These are phyloP conservation scores for Zhengitettix transpicula DNA, from an alignment of 2,888 invertebrate species.

Conservation along the genomic window DNA sequence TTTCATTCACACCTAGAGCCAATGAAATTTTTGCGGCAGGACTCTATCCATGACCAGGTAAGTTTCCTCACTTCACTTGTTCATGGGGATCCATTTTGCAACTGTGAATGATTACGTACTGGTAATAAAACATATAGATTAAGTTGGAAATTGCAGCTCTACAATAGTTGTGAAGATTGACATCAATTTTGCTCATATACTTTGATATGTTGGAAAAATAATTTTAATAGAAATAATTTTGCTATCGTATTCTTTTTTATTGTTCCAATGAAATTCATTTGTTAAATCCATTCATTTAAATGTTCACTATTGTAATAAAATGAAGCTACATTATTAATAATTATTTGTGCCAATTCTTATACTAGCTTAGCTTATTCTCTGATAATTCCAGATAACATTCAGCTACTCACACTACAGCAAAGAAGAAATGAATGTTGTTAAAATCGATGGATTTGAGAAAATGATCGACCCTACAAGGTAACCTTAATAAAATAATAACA, in stretches of 20 bases:
- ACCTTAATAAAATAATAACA: neutral
- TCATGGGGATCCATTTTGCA: too few species aligned
- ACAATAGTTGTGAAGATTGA: neutral
- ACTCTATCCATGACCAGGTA: constrained; percentile 68
- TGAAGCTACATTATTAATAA: too few species aligned
- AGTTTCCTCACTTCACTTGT: constrained; percentile 10
- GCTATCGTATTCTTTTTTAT: too few species aligned
- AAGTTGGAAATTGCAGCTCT: too few species aligned
- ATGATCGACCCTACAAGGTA: constrained; percentile 72
- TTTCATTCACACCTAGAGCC: constrained; percentile 93
- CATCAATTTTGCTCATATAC: neutral
- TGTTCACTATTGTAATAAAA: neutral
- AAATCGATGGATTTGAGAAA: constrained; percentile 67
- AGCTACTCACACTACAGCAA: constrained; percentile 60
- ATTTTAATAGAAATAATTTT: too few species aligned
- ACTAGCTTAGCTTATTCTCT: neutral
- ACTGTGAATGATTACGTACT: too few species aligned
- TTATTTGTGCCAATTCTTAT: too few species aligned
- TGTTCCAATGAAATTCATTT: too few species aligned
- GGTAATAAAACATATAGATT: too few species aligned
- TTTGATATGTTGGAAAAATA: neutral
- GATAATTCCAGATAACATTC: constrained; percentile 56
- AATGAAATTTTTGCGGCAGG: constrained; percentile 67
- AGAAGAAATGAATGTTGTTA: constrained; percentile 71
- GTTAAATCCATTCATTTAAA: too few species aligned